phyloP scores from a whole-genome alignment of 1,140 invertebrate species.

The Drosophila sp. region DNA sequence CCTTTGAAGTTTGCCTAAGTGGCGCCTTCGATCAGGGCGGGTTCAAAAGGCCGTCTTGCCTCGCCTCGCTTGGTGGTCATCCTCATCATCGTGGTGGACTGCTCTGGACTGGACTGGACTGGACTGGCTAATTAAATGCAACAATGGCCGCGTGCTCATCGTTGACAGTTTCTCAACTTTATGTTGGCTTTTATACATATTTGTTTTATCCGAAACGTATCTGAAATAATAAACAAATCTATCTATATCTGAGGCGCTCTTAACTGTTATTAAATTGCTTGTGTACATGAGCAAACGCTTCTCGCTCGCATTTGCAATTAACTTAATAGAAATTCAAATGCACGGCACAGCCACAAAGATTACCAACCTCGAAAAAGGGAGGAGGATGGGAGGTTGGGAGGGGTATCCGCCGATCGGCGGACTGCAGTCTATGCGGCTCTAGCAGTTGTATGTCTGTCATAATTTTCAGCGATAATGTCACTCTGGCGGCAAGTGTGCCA shows the following conservation, averaged over 20 bases:
- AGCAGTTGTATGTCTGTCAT: slow-evolving; percentile 69
- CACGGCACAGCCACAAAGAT: slow-evolving; percentile 59
- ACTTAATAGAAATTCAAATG: slow-evolving; percentile 77
- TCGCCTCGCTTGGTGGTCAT: slow-evolving; percentile 65
- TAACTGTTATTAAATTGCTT: slow-evolving; percentile 49
- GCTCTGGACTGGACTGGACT: slow-evolving; percentile 25
- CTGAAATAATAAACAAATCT: slow-evolving; percentile 56
- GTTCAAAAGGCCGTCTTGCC: slow-evolving; percentile 71
- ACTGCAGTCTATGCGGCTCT: slow-evolving; percentile 19
- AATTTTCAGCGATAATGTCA: slow-evolving; percentile 69
- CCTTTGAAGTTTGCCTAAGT: slow-evolving; percentile 76
- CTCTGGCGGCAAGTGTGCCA: slow-evolving; percentile 52
- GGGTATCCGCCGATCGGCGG: not conserved
- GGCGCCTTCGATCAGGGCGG: slow-evolving; percentile 60
- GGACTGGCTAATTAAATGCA: slow-evolving; percentile 74
- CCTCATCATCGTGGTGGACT: slow-evolving; percentile 7
- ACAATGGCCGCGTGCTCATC: slow-evolving; percentile 16
- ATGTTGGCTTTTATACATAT: slow-evolving; percentile 69
- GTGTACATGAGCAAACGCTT: slow-evolving; percentile 51
- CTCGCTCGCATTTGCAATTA: slow-evolving; percentile 61
- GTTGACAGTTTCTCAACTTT: slow-evolving; percentile 63
- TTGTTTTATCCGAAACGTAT: slow-evolving; percentile 39
- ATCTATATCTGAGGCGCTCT: slow-evolving; percentile 45
- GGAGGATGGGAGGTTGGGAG: not conserved
- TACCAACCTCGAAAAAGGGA: slow-evolving; percentile 30